These are phyloP conservation scores for Thecocarcelia acutangulata DNA, from an alignment of 2,888 invertebrate species.

Conservation along the genomic window DNA sequence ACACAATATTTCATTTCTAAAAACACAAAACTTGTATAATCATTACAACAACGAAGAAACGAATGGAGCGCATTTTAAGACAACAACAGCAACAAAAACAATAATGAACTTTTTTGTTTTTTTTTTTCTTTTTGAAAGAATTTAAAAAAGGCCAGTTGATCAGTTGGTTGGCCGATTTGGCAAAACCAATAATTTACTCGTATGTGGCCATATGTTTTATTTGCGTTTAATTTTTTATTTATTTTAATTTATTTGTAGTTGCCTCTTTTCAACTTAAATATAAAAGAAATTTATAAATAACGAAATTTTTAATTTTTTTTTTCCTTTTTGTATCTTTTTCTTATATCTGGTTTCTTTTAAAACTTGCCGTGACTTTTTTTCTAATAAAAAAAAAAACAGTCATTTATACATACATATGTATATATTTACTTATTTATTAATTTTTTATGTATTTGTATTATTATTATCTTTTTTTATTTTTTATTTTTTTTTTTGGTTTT, in stretches of 20 bases:
- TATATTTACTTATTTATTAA: too few species aligned
- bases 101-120: conserved; percentile 6
- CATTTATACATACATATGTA: too few species aligned
- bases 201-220: conserved; percentile 60
- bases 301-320: not conserved
- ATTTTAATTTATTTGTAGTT: conserved; percentile 17
- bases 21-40: conserved; percentile 37
- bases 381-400: not conserved
- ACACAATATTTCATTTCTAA: not conserved
- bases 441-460: too few species aligned
- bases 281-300: conserved; percentile 54
- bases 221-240: conserved; percentile 25
- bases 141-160: conserved; percentile 43
- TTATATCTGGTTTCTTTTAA: conserved; percentile 32
- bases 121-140: conserved; percentile 20
- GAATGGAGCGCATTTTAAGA: conserved; percentile 11
- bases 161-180: conserved; percentile 8
- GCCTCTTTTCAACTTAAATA: conserved; percentile 49
- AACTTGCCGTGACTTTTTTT: not conserved
- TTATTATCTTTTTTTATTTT: too few species aligned
- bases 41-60: conserved; percentile 40
- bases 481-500: too few species aligned
- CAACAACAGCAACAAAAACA: not conserved
- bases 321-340: not conserved
- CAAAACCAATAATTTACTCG: conserved; percentile 32